Evolutionary conservation across 1,140 invertebrate species (phyloP).

Genomic region (Drosophila lini): DNA sequence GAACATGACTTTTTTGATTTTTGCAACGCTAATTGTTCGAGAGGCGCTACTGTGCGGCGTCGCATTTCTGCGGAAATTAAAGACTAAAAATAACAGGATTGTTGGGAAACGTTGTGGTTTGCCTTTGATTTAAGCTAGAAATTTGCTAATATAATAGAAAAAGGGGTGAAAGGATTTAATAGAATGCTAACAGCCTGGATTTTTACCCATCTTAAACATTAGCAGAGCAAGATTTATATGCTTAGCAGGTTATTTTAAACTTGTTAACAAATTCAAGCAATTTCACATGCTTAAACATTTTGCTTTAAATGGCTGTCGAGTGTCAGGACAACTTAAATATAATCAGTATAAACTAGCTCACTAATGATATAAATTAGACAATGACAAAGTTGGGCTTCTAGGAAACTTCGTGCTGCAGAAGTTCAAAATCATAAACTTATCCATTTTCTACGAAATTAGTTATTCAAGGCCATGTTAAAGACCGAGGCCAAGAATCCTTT

Average conservation of each 20-base stretch:
- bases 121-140: constrained; percentile 27
- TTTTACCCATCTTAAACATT: no score
- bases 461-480: constrained; percentile 7
- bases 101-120: constrained; percentile 17
- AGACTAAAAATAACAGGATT: constrained; percentile 30
- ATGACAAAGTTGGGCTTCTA: not conserved
- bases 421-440: constrained; percentile 3
- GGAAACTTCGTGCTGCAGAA: not conserved
- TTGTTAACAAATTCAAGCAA: not conserved
- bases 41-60: no score
- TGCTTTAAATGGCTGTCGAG: not conserved
- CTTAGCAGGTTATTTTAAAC: not conserved
- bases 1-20: no score
- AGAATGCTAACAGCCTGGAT: not conserved
- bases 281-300: not conserved
- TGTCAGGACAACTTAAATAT: not conserved
- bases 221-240: not conserved
- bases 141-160: not conserved
- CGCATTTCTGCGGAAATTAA: constrained; percentile 25
- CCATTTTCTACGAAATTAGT: not conserved
- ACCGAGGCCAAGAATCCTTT: not conserved
- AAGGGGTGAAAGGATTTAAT: not conserved
- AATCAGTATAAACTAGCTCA: not conserved
- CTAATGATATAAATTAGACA: constrained; percentile 3
- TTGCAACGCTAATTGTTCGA: no score